Evolutionary conservation across 2,888 invertebrate species (phyloP).

Genomic region (Mythimna lalbum): DNA sequence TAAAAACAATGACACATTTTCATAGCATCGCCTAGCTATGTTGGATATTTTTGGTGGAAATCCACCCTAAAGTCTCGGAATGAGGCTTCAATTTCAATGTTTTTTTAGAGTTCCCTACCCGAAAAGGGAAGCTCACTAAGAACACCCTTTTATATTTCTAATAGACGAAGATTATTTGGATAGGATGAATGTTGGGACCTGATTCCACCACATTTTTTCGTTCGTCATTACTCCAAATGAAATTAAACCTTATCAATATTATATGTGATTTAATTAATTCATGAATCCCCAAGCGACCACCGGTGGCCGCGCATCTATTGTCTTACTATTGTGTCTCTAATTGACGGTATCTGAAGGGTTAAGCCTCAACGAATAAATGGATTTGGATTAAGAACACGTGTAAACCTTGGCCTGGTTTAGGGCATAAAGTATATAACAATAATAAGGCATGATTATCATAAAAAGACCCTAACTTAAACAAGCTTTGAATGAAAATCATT

Average conservation of each 20-base stretch:
- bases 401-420: background rate
- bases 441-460: too few species aligned
- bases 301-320: too few species aligned
- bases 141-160: slow-evolving; percentile 24
- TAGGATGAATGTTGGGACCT: slow-evolving; percentile 10
- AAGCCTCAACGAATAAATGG: background rate
- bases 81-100: slow-evolving; percentile 35
- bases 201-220: background rate
- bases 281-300: too few species aligned
- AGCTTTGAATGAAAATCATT: too few species aligned
- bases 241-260: slow-evolving; percentile 6
- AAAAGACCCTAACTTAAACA: too few species aligned
- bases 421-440: too few species aligned
- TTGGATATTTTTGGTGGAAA: background rate
- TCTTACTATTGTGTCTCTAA: too few species aligned
- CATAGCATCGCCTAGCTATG: background rate
- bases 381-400: too few species aligned
- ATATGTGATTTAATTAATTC: too few species aligned
- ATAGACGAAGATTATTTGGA: slow-evolving; percentile 36
- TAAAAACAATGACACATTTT: background rate
- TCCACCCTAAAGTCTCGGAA: slow-evolving; percentile 9
- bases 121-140: slow-evolving; percentile 18
- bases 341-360: too few species aligned
- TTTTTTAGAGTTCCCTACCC: slow-evolving; percentile 34
- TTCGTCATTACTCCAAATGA: background rate